Percentiles rank a stretch among this genome's conserved stretches.
Conservation (phyloP, 2,113 vertebrate genomes). For the Hyperoodon ampullatus region DNA sequence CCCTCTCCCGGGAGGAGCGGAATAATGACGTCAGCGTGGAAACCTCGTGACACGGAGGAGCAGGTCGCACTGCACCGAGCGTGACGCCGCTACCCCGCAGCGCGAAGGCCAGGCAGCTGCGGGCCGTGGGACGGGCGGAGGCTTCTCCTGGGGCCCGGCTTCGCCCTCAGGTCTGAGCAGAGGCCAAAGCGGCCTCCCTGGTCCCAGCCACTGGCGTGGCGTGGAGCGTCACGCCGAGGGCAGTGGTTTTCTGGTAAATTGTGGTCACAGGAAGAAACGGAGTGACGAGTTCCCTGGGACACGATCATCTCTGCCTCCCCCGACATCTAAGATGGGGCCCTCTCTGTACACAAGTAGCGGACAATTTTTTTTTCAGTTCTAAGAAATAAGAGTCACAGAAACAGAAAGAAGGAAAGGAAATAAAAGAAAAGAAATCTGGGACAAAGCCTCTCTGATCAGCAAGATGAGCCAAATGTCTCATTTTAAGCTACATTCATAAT, state of each 20-base stretch:
- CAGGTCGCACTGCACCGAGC: fast-evolving
- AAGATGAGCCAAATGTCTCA: background rate
- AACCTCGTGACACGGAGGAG: fast-evolving
- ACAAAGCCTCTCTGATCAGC: background rate
- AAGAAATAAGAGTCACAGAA: background rate
- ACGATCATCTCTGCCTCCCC: background rate
- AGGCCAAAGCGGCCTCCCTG: background rate
- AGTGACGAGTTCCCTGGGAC: background rate
- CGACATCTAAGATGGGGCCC: background rate
- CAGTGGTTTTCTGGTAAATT: background rate
- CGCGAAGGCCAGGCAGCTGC: fast-evolving
- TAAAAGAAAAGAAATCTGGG: background rate
- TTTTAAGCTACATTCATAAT: background rate
- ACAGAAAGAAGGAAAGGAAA: background rate
- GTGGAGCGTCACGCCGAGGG: fast-evolving
- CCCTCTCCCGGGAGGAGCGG: background rate
- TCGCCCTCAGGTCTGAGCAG: background rate
- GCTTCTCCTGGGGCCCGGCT: background rate
- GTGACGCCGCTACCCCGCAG: fast-evolving
- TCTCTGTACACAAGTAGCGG: background rate
- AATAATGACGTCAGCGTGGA: fast-evolving
- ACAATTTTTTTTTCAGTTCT: too few species aligned
- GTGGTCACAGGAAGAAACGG: background rate
- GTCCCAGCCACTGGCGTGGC: background rate
- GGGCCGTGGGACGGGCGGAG: too few species aligned